phyloP scores from a whole-genome alignment of 2,888 invertebrate species.

The Andrena praecox region DNA sequence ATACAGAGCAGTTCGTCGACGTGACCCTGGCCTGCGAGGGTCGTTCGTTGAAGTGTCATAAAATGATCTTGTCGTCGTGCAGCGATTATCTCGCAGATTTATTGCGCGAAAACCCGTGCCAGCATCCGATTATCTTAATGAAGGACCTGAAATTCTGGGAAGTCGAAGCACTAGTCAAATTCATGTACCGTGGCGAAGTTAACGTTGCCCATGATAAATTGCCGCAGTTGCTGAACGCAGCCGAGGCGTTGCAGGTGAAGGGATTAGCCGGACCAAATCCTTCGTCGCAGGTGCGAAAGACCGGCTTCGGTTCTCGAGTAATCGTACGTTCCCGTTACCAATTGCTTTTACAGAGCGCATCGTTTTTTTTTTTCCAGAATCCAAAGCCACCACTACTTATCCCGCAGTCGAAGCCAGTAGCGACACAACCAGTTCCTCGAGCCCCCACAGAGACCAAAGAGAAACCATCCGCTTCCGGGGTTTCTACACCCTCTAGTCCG shows the following conservation, averaged over 20 bases:
- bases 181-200: constrained; percentile 96
- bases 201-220: constrained; percentile 94
- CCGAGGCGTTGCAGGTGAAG: constrained; percentile 93
- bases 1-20: constrained; percentile 94
- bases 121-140: constrained; percentile 94
- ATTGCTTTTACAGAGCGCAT: not conserved
- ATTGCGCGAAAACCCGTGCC: constrained; percentile 93
- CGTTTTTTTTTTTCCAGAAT: constrained; percentile 62
- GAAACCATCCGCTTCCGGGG: constrained; percentile 71
- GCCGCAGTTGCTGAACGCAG: constrained; percentile 92
- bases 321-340: no score
- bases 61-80: constrained; percentile 93
- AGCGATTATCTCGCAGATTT: constrained; percentile 93
- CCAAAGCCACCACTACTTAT: constrained; percentile 79
- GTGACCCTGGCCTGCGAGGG: constrained; percentile 96
- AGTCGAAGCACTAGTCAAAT: constrained; percentile 94
- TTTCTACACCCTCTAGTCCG: constrained; percentile 74
- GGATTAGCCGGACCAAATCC: constrained; percentile 86
- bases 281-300: constrained; percentile 77
- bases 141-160: constrained; percentile 94
- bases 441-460: constrained; percentile 77
- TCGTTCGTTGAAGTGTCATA: constrained; percentile 94
- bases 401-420: constrained; percentile 77
- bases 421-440: constrained; percentile 70
- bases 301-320: not conserved